Evolutionary conservation across 2,888 invertebrate genomes (phyloP).

Genomic region (Aquatica leii): DNA sequence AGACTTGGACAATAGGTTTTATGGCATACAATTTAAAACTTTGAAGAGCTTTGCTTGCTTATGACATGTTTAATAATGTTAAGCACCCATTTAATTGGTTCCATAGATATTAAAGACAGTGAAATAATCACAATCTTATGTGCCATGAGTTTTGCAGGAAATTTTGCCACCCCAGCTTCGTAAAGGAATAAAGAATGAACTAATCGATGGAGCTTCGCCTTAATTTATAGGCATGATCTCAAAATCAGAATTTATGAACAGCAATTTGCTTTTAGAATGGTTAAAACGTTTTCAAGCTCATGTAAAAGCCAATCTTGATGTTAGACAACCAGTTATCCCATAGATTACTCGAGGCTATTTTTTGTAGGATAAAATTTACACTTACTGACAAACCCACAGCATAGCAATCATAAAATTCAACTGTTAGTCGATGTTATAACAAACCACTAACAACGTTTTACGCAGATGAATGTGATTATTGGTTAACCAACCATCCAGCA

Average conservation of each 20-base stretch:
- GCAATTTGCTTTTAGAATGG: background rate
- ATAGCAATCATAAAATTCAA: too few species aligned
- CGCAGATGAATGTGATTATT: too few species aligned
- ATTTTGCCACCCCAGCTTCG: background rate
- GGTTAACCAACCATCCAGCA: too few species aligned
- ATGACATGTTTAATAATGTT: conserved; percentile 1
- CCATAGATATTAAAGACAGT: too few species aligned
- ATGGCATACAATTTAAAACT: conserved; percentile 6
- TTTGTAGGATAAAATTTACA: too few species aligned
- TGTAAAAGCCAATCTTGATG: background rate
- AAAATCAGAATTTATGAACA: background rate
- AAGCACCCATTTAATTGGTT: conserved; percentile 1
- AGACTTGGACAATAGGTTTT: conserved; percentile 7
- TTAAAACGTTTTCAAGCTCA: background rate
- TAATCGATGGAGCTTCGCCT: background rate
- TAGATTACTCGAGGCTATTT: too few species aligned
- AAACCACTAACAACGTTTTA: too few species aligned
- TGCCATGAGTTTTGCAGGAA: background rate
- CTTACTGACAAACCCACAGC: too few species aligned
- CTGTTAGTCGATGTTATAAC: too few species aligned
- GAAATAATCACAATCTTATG: background rate
- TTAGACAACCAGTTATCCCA: too few species aligned
- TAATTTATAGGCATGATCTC: background rate
- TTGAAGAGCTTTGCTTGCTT: conserved; percentile 1
- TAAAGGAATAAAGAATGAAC: background rate